Conservation (phyloP, 2,797 vertebrate genomes). For the Psittacula derbiana region DNA sequence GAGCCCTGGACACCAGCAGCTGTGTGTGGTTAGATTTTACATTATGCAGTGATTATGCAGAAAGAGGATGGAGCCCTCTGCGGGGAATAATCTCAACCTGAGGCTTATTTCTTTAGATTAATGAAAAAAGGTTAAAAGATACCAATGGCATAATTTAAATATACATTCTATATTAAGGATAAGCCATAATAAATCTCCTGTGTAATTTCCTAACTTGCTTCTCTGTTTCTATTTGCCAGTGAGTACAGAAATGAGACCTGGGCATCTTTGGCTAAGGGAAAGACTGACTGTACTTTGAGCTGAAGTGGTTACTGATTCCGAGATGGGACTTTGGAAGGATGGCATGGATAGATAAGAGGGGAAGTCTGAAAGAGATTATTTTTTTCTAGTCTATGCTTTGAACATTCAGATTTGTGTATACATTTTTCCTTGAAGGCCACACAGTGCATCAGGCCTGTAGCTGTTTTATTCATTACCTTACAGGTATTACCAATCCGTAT, state of each 20-base stretch:
- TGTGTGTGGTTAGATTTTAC: neutral
- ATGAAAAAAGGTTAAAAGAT: neutral
- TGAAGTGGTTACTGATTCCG: neutral
- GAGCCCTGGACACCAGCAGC: neutral
- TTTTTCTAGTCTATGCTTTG: neutral
- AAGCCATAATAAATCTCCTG: neutral
- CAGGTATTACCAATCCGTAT: neutral
- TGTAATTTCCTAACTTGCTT: neutral
- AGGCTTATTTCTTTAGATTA: neutral
- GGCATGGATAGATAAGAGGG: neutral
- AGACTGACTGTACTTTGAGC: neutral
- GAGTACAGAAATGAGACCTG: neutral
- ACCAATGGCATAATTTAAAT: neutral
- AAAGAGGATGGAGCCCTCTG: neutral
- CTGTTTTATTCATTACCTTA: neutral
- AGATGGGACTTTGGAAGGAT: neutral
- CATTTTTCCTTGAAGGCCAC: neutral
- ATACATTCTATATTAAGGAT: neutral
- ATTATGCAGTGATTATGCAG: neutral
- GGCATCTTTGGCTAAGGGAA: neutral
- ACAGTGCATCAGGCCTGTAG: neutral
- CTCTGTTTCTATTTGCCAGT: neutral
- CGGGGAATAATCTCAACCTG: neutral
- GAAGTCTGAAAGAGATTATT: neutral
- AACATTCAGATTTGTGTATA: neutral